These are phyloP conservation scores for Athrips mouffetella DNA, from an alignment of 2,888 invertebrate species.

Conservation along the genomic window DNA sequence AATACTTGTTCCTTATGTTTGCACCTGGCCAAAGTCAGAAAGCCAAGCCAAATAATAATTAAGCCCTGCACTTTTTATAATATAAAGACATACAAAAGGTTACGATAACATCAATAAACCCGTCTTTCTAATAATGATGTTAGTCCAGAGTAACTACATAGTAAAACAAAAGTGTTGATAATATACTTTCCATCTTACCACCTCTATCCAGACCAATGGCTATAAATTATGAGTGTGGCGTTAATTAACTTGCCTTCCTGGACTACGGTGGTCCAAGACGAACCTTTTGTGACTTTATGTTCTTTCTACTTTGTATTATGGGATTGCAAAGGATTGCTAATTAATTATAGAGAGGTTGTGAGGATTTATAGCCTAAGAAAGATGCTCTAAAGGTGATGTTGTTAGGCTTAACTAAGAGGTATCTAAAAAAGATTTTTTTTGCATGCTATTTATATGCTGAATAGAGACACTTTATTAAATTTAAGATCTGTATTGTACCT, in stretches of 20 bases:
- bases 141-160: not conserved
- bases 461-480: too few relatives aligned
- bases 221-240: constrained; percentile 7
- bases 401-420: too few relatives aligned
- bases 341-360: not conserved
- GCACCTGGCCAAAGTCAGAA: too few relatives aligned
- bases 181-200: constrained; percentile 8
- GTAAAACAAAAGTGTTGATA: constrained; percentile 11
- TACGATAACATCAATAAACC: not conserved
- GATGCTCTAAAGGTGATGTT: too few relatives aligned
- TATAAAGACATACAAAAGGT: too few relatives aligned
- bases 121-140: constrained; percentile 2
- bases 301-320: constrained; percentile 1
- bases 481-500: too few relatives aligned
- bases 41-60: too few relatives aligned
- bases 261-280: constrained; percentile 5
- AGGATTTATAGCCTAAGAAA: too few relatives aligned
- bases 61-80: too few relatives aligned
- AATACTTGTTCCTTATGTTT: too few relatives aligned
- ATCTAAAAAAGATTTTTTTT: too few relatives aligned
- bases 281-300: constrained; percentile 6
- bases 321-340: not conserved
- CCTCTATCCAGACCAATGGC: not conserved
- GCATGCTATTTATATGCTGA: too few relatives aligned
- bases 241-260: constrained; percentile 10